Base-by-base conservation (phyloP, 2,113 vertebrate species). In the Synodontis membranacea region DNA sequence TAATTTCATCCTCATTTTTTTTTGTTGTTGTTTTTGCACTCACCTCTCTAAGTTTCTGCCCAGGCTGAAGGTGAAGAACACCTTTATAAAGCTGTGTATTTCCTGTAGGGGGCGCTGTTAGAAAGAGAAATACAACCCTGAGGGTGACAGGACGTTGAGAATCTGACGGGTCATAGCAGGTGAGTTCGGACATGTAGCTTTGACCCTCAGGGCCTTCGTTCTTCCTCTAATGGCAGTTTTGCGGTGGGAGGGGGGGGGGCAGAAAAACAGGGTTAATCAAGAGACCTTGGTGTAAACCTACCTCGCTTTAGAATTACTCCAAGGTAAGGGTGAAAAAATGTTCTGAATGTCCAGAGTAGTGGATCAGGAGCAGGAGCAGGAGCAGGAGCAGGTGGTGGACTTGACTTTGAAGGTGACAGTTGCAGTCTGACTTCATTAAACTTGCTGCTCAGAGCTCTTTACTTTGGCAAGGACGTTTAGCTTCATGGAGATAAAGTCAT, bases 91-190 rank as follows among this genome's bases (percentile, higher is more conserved):
- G 76, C 76, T 56, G 50, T 39, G 52, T 39, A 56, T 80, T 5
- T 80, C 78, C 78, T 80, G 50, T 25, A 56, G 34, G 11, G 78
- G 78, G 78, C 19, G 50, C 48, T 56, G 52, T 39, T 37, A 39
- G 78, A 39, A 34, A 39, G 78, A 80, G 34, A 11, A 14, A 17
- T 23, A 23, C 42, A 52, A 7, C 25, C 78, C 52, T 39, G 5
- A 37, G 19, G 76, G 31, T 80, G 78, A 80, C 31, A 34, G 76
- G 46, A 48, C 78, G 50, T 80, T 80, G 39, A 64, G 74, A 48
- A 68, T 56, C 64, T 92, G 89, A 92, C 48, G 62, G 80, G 82
- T 70, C 62, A 64, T 19, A 90, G 87, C 90, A 91, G 90, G 90
- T 92, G 91, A 86, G 60, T 42, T 66, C 42, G 72, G 83, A 85